phyloP scores from a whole-genome alignment of 2,113 vertebrate genomes.

The Leucopsar rothschildi region DNA sequence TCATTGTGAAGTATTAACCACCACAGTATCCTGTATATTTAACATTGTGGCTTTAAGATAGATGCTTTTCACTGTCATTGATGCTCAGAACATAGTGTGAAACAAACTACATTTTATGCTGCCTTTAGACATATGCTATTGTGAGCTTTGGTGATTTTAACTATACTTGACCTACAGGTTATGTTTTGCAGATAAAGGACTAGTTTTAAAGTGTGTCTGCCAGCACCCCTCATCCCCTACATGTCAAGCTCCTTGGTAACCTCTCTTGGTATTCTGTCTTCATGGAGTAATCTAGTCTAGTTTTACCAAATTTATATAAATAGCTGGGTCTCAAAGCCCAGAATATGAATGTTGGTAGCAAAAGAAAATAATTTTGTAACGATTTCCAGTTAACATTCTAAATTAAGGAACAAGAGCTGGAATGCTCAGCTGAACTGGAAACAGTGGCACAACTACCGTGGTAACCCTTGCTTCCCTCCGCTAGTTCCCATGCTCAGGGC shows the following conservation, averaged over 20 bases:
- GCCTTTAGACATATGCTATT: background rate
- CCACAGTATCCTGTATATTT: background rate
- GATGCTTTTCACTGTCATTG: background rate
- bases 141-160: background rate
- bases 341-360: background rate
- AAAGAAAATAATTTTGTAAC: background rate
- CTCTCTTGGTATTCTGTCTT: background rate
- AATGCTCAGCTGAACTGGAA: background rate
- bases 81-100: background rate
- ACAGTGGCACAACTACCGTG: background rate
- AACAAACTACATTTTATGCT: background rate
- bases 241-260: background rate
- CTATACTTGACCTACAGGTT: background rate
- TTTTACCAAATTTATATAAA: background rate
- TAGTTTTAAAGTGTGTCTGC: background rate
- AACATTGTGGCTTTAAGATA: background rate
- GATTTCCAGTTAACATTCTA: background rate
- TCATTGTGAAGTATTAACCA: background rate
- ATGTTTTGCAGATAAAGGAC: background rate
- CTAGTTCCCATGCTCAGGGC: accelerated
- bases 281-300: background rate
- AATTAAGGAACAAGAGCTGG: background rate
- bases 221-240: background rate
- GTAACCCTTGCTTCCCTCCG: background rate
- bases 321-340: background rate